Base-by-base conservation (phyloP, 1,140 invertebrate species). In the Cryptotermes secundus region DNA sequence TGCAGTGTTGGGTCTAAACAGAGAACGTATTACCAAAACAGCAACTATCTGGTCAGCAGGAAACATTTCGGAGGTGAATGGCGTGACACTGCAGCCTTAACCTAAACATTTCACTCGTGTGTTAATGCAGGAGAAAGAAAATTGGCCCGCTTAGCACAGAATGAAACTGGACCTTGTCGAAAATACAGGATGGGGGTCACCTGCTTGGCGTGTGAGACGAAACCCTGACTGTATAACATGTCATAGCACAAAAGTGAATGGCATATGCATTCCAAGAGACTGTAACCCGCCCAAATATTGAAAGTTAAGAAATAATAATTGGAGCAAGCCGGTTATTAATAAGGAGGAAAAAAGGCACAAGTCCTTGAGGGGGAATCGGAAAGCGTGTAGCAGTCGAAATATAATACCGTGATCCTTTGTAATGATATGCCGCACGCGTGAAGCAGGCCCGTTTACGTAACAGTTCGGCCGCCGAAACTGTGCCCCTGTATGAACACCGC, bases 261-360 rank as follows among this genome's bases (percentile, higher is more conserved):
- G 59, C 59, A 72, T 31, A 72, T 72, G 59, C 26, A 72, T 72
- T 72, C 59, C 59, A 72, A 72, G n/a, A 72, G 26, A 72, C 10
- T 72, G 9, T 72, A 72, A n/a, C 59, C 59, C 59, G 59, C 59
- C 59, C 59, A 72, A 72, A 72, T 72, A 72, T 72, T 72, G 59
- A 72, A 72, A 72, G 59, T 72, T 72, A 72, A 31, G 59, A 72
- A 72, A 72, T 7, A 72, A 72, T 72, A 72, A 72, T 72, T 72
- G 59, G 59, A 72, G n/a, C 59, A 31, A 72, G 59, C n/a, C n/a
- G 7, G 59, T 72, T 72, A 72, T 72, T 72, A 72, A 72, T 72
- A 49, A 19, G 45, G 45, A 22, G 16, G 45, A 22, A 72, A 72
- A 72, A n/a, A 31, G 24, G 0, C 26, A 72, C 10, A 31, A 72